Evolutionary conservation across 2,797 vertebrate species (phyloP).

Genomic region (Sebastes glaucus): DNA sequence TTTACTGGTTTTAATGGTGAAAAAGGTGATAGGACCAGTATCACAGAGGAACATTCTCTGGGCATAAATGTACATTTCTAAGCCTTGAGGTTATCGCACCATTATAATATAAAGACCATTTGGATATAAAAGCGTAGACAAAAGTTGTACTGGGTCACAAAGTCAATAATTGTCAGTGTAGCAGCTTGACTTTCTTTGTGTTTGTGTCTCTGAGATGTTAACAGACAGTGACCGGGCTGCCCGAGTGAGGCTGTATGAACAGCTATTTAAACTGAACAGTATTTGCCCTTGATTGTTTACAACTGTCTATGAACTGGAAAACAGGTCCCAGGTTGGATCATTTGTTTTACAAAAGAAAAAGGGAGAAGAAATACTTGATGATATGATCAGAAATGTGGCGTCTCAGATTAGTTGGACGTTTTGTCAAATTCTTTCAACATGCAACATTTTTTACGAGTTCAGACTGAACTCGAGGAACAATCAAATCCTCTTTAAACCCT

Average conservation of each 20-base stretch:
- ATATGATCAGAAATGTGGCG: background rate
- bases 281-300: conserved; percentile 47
- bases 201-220: conserved; percentile 53
- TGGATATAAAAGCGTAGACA: conserved; percentile 66
- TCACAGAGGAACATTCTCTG: background rate
- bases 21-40: conserved; percentile 1
- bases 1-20: conserved; percentile 3
- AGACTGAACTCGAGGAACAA: conserved; percentile 1
- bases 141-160: conserved; percentile 38
- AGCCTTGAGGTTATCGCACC: conserved; percentile 27
- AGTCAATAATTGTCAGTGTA: conserved; percentile 41
- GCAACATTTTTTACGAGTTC: conserved; percentile 36
- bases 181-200: conserved; percentile 51
- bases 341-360: conserved; percentile 29
- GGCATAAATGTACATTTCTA: conserved; percentile 9
- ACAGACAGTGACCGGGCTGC: conserved; percentile 31
- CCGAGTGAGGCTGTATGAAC: background rate
- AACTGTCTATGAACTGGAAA: conserved; percentile 18
- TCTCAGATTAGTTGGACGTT: conserved; percentile 1
- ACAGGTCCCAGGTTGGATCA: background rate
- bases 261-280: conserved; percentile 15
- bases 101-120: conserved; percentile 51
- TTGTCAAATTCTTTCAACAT: conserved; percentile 52
- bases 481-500: conserved; percentile 21
- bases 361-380: background rate